Percentiles rank a stretch among this genome's conserved stretches.
phyloP scores from a whole-genome alignment of 1,140 invertebrate genomes.

The Metaphire vulgaris region DNA sequence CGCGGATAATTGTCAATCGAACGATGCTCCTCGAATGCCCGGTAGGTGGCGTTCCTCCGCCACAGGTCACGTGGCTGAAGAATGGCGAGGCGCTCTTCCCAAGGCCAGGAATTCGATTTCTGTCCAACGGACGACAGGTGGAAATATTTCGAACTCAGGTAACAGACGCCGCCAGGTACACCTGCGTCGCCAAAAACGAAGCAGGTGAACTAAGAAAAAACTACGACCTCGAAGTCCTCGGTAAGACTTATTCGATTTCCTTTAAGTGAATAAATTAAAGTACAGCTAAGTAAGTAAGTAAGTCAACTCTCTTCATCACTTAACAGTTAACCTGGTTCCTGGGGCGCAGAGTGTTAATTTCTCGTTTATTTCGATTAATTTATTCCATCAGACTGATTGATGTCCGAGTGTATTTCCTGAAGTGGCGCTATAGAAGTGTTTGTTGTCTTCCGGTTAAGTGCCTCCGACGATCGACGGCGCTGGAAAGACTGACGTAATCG shows the following conservation, averaged over 20 bases:
- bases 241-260: conserved; percentile 49
- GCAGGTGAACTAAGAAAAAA: conserved; percentile 53
- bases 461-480: conserved; percentile 46
- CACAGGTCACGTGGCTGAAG: conserved; percentile 48
- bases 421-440: not conserved
- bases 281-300: too few relatives aligned
- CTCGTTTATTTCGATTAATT: too few relatives aligned
- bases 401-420: not conserved
- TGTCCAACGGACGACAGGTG: conserved; percentile 33
- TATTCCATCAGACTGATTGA: too few relatives aligned
- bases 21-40: conserved; percentile 52
- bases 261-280: too few relatives aligned
- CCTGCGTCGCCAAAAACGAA: conserved; percentile 56
- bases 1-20: conserved; percentile 42
- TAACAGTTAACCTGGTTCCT: too few relatives aligned
- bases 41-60: conserved; percentile 50
- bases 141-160: conserved; percentile 35
- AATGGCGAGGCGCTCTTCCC: conserved; percentile 35
- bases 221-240: conserved; percentile 54
- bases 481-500: conserved; percentile 34
- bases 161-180: conserved; percentile 48
- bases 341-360: too few relatives aligned
- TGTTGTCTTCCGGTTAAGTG: conserved; percentile 35
- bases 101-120: not conserved
- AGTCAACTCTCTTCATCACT: too few relatives aligned